Evolutionary conservation across 2,113 vertebrate species (phyloP), one percentile per base, ranked within the genome.

Genomic region (Anarrhichthys ocellatus): DNA sequence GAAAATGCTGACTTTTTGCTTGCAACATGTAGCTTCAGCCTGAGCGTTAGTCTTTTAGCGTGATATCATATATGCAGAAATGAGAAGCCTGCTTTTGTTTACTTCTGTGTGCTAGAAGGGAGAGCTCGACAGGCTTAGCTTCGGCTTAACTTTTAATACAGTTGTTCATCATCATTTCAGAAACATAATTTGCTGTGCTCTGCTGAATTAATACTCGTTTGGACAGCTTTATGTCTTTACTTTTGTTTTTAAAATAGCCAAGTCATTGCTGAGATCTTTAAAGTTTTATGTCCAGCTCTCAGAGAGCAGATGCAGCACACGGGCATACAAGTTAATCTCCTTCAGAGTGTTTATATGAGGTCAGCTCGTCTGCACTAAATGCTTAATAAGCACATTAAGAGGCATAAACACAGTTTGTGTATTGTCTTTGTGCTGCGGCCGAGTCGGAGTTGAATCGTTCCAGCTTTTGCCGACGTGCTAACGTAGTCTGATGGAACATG

Each of bases 321-420:
- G 42, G 34, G 42, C 34, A 44, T 82, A 70, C 27, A 59, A 62
- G 52, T 79, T 46, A 80, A 84, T 89, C 80, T 29, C 1, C 77
- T 70, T 68, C 71, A 61, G 73, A 27, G 50, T 91, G 88, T 91
- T 90, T 90, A 82, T 42, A 74, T 85, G 84, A 88, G 77, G 20
- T 86, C 83, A 88, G 50, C 40, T 75, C 66, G 63, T 75, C 72
- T 84, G 82, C 65, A 58, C 22, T 24, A 66, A 75, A 74, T 32
- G 76, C 20, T 63, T 78, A 73, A 76, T 84, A 66, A 83, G 78
- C 76, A 87, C 76, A 65, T 80, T 80, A 78, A 70, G 64, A 64
- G 81, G 62, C 59, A 46, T 90, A 86, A 86, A 87, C 73, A 85
- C 73, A 75, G 58, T 40, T 20, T 2, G 3, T 52, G 59, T 40